Conservation (phyloP, 1,140 invertebrate genomes). For the Rhopalosiphum padi region DNA sequence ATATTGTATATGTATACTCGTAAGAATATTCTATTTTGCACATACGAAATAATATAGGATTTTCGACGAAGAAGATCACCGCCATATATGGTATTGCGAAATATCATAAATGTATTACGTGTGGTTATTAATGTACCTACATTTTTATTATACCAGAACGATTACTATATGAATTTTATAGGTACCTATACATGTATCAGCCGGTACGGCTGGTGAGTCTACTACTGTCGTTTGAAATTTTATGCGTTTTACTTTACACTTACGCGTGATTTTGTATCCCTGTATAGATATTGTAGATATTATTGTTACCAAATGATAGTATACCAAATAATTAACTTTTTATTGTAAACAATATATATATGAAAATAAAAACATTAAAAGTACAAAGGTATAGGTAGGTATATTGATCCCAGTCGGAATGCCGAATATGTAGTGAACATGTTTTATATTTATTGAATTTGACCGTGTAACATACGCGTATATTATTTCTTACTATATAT, state of each 20-base stretch:
- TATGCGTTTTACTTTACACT: neutral
- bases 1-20: neutral
- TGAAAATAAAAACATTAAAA: neutral
- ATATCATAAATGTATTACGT: neutral
- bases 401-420: neutral
- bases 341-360: neutral
- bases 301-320: neutral
- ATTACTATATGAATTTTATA: neutral
- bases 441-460: neutral
- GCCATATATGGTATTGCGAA: neutral
- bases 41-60: neutral
- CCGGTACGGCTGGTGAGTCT: neutral
- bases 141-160: neutral
- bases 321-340: neutral
- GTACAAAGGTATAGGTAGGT: neutral
- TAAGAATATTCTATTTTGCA: neutral
- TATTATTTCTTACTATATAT: neutral
- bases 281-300: neutral
- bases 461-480: neutral
- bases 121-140: no score
- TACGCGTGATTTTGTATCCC: neutral
- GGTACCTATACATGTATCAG: neutral
- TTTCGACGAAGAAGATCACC: neutral
- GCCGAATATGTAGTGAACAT: neutral
- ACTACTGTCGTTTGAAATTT: neutral